phyloP scores from a whole-genome alignment of 2,888 invertebrate genomes.

The Endotricha flammealis region DNA sequence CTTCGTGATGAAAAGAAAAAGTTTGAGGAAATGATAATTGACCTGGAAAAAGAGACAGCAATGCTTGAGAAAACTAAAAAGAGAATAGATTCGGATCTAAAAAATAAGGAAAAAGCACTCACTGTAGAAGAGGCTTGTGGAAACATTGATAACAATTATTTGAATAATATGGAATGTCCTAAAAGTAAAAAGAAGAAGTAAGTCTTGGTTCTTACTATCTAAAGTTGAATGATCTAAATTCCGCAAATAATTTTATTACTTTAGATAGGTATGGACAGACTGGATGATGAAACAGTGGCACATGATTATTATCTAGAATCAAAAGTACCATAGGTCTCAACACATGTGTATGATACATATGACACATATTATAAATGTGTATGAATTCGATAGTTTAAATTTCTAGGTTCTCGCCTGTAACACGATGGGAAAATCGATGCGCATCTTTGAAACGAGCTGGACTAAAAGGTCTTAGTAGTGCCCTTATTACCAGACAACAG shows the following conservation, averaged over 20 bases:
- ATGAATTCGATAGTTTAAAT: too few relatives aligned
- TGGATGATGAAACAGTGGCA: too few relatives aligned
- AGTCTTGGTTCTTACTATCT: too few relatives aligned
- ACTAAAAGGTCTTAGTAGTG: conserved; percentile 45
- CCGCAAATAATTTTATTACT: too few relatives aligned
- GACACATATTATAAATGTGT: too few relatives aligned
- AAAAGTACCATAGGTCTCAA: too few relatives aligned
- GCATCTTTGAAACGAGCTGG: conserved; percentile 48
- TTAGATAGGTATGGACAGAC: too few relatives aligned
- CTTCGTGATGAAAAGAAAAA: conserved; percentile 50
- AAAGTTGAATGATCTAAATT: too few relatives aligned
- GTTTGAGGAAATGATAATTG: conserved; percentile 44
- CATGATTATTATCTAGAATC: too few relatives aligned
- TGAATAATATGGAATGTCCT: conserved; percentile 17
- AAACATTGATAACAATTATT: conserved; percentile 22
- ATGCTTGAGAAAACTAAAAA: conserved; percentile 42
- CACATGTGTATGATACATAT: too few relatives aligned
- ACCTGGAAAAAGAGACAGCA: conserved; percentile 38
- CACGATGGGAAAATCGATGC: conserved; percentile 55
- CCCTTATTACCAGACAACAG: conserved; percentile 52
- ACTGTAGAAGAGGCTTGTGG: conserved; percentile 46
- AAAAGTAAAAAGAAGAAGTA: conserved; percentile 45
- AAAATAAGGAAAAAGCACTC: conserved; percentile 48
- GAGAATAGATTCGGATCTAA: conserved; percentile 44
- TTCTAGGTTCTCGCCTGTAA: conserved; percentile 41